Base-by-base conservation (phyloP, 1,140 invertebrate genomes). In the Ostrea denselamellosa region DNA sequence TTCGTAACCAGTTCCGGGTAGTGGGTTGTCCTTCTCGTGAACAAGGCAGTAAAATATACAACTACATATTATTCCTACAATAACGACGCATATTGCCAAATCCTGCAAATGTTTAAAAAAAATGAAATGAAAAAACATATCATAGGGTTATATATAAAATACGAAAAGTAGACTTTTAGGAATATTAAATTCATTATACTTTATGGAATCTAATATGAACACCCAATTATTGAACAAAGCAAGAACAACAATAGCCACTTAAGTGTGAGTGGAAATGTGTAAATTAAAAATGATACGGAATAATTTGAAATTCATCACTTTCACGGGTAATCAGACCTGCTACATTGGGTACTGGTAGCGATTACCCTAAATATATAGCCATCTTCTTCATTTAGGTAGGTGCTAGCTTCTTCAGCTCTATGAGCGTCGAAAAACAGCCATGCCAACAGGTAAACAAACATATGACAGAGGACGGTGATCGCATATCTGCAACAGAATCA, bases 391-490 rank as follows among this genome's bases (percentile, higher is more conserved):
- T 96, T 96, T 86, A 98, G 96, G 81, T 95, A 94, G 12, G 90
- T 96, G 95, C 96, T 85, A 1, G 56, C 53, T 9, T 86, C 89
- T 52, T 58, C 71, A 84, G 90, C 87, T 10, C 83, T 96, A 89
- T 84, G 88, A 5, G 81, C 86, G 93, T 91, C 95, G 93, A 94
- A 93, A 90, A 96, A 95, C 34, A 96, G 93, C 96, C 97, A 97
- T 0, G 97, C 97, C 58, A 98, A 96, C 14, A 97, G 92, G 93
- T 97, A 98, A 0, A 97, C 97, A 68, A 96, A 93, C 19, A 98
- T 96, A 92, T 97, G 97, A 12, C 97, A 96, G 77, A 96, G 95
- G 28, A 98, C 97, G 90, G 97, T 97, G 88, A 97, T 97, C 86
- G 97, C 97, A 95, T 98, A 98, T 93, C 97, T 97, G 91, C 95